Evolutionary conservation across 2,113 vertebrate species (phyloP).

Genomic region (Myodes glareolus): DNA sequence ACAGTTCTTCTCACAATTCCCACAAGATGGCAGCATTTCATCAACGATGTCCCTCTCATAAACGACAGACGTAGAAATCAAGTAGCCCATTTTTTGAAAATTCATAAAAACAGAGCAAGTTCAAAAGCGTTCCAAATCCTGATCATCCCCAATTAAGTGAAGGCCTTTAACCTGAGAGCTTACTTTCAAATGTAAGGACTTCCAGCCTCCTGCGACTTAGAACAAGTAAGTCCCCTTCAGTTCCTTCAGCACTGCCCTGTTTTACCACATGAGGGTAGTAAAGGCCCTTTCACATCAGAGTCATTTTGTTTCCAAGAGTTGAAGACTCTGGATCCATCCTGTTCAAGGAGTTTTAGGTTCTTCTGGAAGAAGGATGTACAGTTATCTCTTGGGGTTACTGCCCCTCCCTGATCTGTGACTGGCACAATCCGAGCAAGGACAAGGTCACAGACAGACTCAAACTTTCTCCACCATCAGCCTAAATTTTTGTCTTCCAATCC

Average conservation of each 20-base stretch:
- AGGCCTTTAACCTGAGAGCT: neutral
- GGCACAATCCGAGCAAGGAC: neutral
- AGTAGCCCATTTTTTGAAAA: neutral
- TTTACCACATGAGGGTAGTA: constrained; percentile 54
- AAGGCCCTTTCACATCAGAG: neutral
- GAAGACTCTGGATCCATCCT: neutral
- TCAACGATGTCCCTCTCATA: neutral
- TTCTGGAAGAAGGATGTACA: no score
- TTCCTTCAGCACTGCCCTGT: neutral
- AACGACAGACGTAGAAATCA: neutral
- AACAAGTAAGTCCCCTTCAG: neutral
- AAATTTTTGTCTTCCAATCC: neutral
- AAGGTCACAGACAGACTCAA: neutral
- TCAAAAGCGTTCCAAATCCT: neutral
- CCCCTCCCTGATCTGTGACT: neutral
- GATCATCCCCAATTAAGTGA: neutral
- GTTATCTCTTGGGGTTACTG: fast-evolving
- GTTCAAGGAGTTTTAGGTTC: neutral
- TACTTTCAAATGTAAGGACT: neutral
- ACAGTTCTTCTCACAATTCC: neutral
- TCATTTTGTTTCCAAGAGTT: neutral
- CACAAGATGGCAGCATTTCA: constrained; percentile 68
- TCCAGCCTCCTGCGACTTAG: neutral
- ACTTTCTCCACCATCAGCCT: neutral
- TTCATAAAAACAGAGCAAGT: neutral